phyloP scores from a whole-genome alignment of 2,797 vertebrate species.

The Cirrhinus molitorella region DNA sequence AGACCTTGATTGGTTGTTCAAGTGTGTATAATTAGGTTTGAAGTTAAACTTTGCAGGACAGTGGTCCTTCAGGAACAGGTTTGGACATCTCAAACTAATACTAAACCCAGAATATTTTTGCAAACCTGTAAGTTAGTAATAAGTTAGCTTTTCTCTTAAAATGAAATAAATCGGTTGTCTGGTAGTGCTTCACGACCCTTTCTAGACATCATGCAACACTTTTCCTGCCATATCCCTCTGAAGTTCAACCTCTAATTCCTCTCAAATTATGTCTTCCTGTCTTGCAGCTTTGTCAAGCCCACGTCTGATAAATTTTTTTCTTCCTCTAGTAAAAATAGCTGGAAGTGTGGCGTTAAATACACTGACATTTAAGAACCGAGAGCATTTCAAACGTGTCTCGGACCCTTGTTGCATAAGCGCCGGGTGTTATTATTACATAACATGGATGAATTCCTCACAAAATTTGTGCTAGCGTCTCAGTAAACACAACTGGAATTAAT shows the following conservation, averaged over 20 bases:
- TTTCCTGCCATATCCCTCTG: neutral
- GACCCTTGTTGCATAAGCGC: slow-evolving; percentile 65
- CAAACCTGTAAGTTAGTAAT: neutral
- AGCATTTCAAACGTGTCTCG: slow-evolving; percentile 31
- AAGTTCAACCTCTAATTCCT: slow-evolving; percentile 9
- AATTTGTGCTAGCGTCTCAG: neutral
- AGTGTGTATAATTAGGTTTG: neutral
- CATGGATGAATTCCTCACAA: slow-evolving; percentile 52
- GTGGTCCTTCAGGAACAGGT: neutral
- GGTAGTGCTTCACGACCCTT: neutral
- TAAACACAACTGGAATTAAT: neutral
- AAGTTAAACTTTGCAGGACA: neutral
- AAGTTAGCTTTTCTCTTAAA: neutral
- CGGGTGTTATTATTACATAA: slow-evolving; percentile 67
- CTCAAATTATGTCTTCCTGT: neutral
- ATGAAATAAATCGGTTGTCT: neutral
- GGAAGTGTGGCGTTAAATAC: slow-evolving; percentile 10
- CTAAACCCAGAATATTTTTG: neutral
- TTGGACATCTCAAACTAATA: neutral
- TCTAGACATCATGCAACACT: neutral
- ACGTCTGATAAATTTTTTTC: neutral
- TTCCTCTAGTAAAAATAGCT: slow-evolving; percentile 24
- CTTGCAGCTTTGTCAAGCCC: neutral
- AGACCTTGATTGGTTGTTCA: neutral
- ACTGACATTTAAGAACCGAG: slow-evolving; percentile 29